Evolutionary conservation across 2,113 vertebrate species (phyloP), one percentile per base, ranked within the genome.

Genomic region (Gavia stellata): DNA sequence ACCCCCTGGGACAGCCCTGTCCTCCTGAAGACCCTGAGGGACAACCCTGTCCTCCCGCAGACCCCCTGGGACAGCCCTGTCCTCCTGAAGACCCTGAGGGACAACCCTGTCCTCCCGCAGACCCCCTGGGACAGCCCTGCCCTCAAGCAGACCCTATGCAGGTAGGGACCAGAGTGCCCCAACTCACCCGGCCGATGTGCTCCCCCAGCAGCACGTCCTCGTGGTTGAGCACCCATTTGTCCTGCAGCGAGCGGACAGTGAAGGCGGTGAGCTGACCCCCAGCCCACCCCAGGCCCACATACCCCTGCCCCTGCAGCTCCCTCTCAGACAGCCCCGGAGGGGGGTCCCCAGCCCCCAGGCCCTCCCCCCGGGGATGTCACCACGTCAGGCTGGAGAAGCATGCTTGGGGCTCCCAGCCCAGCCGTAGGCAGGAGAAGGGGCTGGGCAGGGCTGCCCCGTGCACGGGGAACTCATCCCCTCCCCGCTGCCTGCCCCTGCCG

Each of bases 221-320:
- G 0, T 99, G 99, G 66, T 99, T 99, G 74, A 99, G 97, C 61
- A 98, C 99, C 99, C 99, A 99, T 95, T 99, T 99, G 98, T 99
- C 99, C 99, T 99, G 93, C 14, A 72, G 86, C 7, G 17, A 94
- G 84, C 29, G 31, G 49, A 66, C 17, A 58, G 21, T 3, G 4
- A n/a, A 26, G 28, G 40, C 3, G 1, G 28, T 45, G 70, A 90
- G 59, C 50, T 2, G 2, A 23, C 14, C 29, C 33, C 45, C 40
- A 38, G 21, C 44, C 56, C 2, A 1, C 21, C 45, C 62, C 75
- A 45, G 34, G n/a, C 40, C 36, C 59, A 36, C 14, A 17, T 3
- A 16, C 6, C 9, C n/a, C 19, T 34, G 45, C 17, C 58, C 63
- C 24, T 38, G 29, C 81, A 53, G 6, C 4, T 10, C 47, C 18